A percentile compares a stretch with the other conserved stretches of the same genome.
Evolutionary conservation across 2,797 vertebrate species (phyloP).

Genomic region (Geotrypetes seraphini): DNA sequence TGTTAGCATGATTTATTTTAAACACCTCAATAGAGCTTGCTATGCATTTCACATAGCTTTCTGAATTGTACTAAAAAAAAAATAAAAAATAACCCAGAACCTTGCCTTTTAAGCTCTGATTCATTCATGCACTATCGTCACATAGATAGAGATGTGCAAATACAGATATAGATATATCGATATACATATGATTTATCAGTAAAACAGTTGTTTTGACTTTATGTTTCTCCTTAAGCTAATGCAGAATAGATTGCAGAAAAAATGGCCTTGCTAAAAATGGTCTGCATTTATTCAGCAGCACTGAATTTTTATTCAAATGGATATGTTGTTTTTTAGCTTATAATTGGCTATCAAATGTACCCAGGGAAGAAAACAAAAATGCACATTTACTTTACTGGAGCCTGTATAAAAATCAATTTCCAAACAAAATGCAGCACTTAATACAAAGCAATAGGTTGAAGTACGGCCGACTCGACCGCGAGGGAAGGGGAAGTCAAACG

Average conservation of each 20-base stretch:
- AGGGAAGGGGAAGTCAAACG: too few relatives aligned
- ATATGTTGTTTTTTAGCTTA: neutral
- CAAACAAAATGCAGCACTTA: constrained; percentile 12
- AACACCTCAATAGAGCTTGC: neutral
- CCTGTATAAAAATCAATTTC: constrained; percentile 25
- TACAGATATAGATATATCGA: too few relatives aligned
- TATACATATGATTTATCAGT: constrained; percentile 12
- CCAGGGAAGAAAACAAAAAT: constrained; percentile 13
- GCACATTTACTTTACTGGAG: constrained; percentile 21
- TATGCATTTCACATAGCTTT: neutral
- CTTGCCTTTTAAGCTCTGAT: too few relatives aligned
- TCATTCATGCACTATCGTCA: constrained; percentile 4
- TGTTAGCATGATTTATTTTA: neutral
- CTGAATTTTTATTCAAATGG: constrained; percentile 18
- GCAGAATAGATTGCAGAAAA: constrained; percentile 3
- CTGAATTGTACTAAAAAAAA: neutral
- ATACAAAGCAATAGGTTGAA: neutral
- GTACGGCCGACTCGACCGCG: too few relatives aligned
- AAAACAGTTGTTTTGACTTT: constrained; percentile 7
- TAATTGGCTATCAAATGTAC: constrained; percentile 23
- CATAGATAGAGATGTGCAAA: too few relatives aligned
- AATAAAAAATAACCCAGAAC: too few relatives aligned
- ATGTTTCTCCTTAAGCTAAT: constrained; percentile 5
- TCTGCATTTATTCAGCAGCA: constrained; percentile 11
- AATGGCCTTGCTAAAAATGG: constrained; percentile 10